These are phyloP conservation scores for Catostomus latipinnis DNA, from an alignment of 2,797 vertebrate species.

Conservation along the genomic window DNA sequence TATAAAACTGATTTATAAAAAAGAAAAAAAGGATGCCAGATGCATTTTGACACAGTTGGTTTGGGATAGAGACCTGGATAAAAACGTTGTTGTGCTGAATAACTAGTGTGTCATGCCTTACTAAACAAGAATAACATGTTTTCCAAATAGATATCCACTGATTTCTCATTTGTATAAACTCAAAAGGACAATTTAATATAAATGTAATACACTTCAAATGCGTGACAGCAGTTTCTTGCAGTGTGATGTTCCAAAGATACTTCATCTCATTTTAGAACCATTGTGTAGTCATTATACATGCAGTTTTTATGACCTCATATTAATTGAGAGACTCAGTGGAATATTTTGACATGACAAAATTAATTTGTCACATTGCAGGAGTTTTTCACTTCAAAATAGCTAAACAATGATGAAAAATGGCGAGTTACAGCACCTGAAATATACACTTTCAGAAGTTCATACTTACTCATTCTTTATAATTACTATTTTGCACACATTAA, in stretches of 20 bases:
- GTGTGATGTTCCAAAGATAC: constrained; percentile 5
- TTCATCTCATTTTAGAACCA: background rate
- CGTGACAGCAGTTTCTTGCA: constrained; percentile 1
- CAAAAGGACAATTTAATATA: constrained; percentile 11
- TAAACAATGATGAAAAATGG: background rate
- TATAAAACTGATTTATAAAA: constrained; percentile 50
- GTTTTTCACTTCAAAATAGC: background rate
- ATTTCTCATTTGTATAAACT: constrained; percentile 16
- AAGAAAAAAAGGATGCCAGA: constrained; percentile 8
- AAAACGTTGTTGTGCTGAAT: constrained; percentile 24
- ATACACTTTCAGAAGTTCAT: background rate
- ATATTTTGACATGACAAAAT: background rate
- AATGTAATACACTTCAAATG: constrained; percentile 5
- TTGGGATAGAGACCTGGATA: constrained; percentile 30
- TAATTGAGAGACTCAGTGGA: too few relatives aligned
- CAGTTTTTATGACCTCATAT: background rate
- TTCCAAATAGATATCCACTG: background rate
- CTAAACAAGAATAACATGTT: constrained; percentile 21
- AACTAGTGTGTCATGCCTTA: constrained; percentile 17
- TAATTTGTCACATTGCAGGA: background rate
- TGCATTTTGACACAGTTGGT: constrained; percentile 63
- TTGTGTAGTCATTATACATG: background rate
- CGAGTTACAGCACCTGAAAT: background rate
- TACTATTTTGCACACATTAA: background rate
- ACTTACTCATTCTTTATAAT: background rate